Percentiles rank a stretch among this genome's conserved stretches.
Evolutionary conservation across 2,888 invertebrate genomes (phyloP).

Genomic region (Rhagonycha lutea): DNA sequence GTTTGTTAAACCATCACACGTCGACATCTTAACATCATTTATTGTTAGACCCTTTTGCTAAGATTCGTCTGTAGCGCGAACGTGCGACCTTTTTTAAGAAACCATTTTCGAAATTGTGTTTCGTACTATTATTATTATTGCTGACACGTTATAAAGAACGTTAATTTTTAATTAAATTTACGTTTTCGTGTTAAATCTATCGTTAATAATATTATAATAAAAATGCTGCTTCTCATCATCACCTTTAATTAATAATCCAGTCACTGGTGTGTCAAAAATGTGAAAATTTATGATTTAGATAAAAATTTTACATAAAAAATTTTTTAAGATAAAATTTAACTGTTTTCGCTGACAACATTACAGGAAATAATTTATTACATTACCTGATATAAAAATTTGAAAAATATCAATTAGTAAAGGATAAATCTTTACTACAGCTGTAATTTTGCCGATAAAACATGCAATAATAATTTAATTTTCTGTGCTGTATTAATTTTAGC

Average conservation of each 20-base stretch:
- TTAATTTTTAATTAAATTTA: not conserved
- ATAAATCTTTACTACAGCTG: not conserved
- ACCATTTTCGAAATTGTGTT: not conserved
- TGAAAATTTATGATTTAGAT: constrained; percentile 18
- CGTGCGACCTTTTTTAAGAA: constrained; percentile 33
- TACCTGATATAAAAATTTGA: not conserved
- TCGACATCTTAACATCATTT: constrained; percentile 46
- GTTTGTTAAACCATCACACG: constrained; percentile 46
- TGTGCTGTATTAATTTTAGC: constrained; percentile 27
- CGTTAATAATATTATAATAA: not conserved
- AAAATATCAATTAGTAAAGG: not conserved
- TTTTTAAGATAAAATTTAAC: constrained; percentile 2
- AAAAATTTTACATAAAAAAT: constrained; percentile 12
- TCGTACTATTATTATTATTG: not conserved
- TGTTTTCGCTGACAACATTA: not conserved
- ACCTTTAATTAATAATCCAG: constrained; percentile 31
- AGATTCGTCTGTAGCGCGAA: constrained; percentile 40
- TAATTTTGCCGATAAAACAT: not conserved
- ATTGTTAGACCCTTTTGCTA: constrained; percentile 44
- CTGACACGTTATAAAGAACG: not conserved
- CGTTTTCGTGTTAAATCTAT: not conserved
- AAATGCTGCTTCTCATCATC: constrained; percentile 12
- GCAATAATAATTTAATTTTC: constrained; percentile 13
- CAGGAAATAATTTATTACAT: not conserved
- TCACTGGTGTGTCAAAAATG: constrained; percentile 31